A percentile compares a stretch with the other conserved stretches of the same genome.
Conservation (phyloP, 2,797 vertebrate genomes). For the Pangasius larnaudii region DNA sequence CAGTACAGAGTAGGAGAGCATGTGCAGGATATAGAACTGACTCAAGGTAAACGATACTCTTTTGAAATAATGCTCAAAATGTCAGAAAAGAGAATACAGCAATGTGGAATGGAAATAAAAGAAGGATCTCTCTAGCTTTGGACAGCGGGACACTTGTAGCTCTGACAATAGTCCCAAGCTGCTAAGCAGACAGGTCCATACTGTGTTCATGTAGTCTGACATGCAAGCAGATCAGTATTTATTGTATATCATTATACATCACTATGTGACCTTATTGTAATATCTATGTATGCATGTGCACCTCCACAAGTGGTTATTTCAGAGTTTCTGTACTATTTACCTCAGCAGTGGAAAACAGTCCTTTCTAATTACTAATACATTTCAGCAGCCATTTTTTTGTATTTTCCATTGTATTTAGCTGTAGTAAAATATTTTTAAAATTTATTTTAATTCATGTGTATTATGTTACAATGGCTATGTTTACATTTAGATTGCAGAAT, state of each 20-base stretch:
- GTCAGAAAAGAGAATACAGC: no score
- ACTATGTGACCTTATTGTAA: neutral
- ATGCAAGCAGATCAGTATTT: neutral
- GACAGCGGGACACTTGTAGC: neutral
- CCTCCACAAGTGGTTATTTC: neutral
- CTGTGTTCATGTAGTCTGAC: neutral
- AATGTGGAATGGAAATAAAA: neutral
- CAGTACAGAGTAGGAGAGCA: neutral
- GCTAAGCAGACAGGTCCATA: neutral
- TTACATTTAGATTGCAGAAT: neutral
- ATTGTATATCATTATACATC: neutral
- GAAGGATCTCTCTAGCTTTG: neutral
- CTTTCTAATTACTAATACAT: no score
- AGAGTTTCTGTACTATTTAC: neutral
- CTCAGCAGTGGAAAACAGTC: neutral
- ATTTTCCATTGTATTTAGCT: no score
- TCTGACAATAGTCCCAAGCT: neutral
- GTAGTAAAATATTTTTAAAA: no score
- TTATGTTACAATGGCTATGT: no score
- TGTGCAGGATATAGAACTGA: no score
- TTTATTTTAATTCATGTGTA: no score
- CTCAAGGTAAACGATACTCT: neutral
- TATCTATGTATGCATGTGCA: neutral
- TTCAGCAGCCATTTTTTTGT: no score
- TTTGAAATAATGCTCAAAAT: neutral